Conservation (phyloP, 2,797 vertebrate genomes). For the Sibirionetta formosa region DNA sequence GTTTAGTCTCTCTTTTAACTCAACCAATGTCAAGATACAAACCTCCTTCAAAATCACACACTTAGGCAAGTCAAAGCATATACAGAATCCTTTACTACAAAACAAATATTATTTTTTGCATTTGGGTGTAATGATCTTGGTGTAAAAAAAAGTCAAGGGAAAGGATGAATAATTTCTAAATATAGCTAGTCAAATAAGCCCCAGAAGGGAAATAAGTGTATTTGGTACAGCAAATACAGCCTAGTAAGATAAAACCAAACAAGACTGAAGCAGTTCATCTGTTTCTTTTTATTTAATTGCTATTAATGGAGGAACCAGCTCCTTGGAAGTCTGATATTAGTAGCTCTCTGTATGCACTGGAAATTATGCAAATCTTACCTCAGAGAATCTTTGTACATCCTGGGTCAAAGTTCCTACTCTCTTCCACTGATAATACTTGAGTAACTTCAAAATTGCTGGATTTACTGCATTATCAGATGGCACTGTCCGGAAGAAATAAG, state of each 20-base stretch:
- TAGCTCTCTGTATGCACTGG: not conserved
- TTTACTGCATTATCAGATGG: constrained; percentile 99
- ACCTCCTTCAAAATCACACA: not conserved
- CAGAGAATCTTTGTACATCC: constrained; percentile 97
- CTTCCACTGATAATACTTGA: constrained; percentile 95
- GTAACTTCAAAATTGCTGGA: constrained; percentile 96
- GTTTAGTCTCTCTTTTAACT: not conserved
- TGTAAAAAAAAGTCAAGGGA: not conserved
- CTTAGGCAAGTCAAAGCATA: not conserved
- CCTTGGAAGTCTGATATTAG: not conserved
- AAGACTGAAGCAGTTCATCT: not conserved
- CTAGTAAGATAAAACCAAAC: not conserved
- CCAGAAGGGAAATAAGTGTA: not conserved
- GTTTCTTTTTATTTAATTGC: not conserved
- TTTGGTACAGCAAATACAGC: not conserved
- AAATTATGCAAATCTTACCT: constrained; percentile 85
- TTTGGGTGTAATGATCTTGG: not conserved
- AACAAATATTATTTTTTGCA: not conserved
- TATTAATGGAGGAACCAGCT: not conserved
- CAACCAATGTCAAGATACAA: not conserved
- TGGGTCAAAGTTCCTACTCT: constrained; percentile 98
- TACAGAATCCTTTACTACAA: not conserved
- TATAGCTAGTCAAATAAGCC: not conserved
- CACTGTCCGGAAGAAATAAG: constrained; percentile 98
- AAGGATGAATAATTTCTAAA: not conserved